phyloP scores from a whole-genome alignment of 2,888 invertebrate genomes.

The Lepetodrilus schrolli region DNA sequence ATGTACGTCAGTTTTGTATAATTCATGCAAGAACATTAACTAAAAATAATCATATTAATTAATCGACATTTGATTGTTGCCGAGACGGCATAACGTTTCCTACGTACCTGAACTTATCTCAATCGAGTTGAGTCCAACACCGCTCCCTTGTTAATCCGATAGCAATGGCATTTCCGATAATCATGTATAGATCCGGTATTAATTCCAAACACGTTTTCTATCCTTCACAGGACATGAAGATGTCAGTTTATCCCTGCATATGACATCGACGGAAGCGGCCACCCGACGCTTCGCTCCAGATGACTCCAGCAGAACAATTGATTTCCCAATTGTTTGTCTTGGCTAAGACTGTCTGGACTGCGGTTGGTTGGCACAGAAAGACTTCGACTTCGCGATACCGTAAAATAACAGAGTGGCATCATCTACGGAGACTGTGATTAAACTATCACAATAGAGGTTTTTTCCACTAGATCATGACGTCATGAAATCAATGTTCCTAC shows the following conservation, averaged over 20 bases:
- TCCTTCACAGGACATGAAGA: neutral
- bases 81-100: too few relatives aligned
- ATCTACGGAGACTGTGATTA: neutral
- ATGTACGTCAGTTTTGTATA: too few relatives aligned
- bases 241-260: neutral
- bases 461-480: neutral
- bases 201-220: neutral
- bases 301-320: neutral
- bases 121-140: too few relatives aligned
- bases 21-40: too few relatives aligned
- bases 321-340: slow-evolving; percentile 15
- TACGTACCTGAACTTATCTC: too few relatives aligned
- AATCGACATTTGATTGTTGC: too few relatives aligned
- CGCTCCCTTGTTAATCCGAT: too few relatives aligned
- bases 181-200: neutral
- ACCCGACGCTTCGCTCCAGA: neutral
- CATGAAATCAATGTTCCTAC: neutral
- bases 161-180: neutral
- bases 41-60: too few relatives aligned
- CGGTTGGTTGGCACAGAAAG: neutral
- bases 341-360: neutral
- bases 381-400: neutral
- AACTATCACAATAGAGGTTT: neutral
- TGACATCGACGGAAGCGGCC: neutral
- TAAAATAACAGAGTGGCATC: neutral